These are phyloP conservation scores for Tuberolachnus salignus DNA, from an alignment of 2,888 invertebrate genomes.

Conservation along the genomic window DNA sequence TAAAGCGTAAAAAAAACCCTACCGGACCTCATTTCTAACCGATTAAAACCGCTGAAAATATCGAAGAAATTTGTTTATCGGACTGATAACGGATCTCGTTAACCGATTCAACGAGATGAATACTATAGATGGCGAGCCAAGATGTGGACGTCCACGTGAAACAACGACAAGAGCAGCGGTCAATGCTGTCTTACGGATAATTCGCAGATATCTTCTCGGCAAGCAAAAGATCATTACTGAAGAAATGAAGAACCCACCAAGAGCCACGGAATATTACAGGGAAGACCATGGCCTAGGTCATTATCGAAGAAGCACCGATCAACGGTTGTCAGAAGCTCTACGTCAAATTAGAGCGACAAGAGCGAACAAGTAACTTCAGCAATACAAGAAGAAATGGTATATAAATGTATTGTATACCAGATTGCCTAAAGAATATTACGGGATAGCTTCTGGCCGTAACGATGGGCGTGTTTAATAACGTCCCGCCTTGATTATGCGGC, in stretches of 20 bases:
- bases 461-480: too few species aligned
- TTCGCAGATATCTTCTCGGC: constrained; percentile 2
- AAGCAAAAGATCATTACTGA: neutral
- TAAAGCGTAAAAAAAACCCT: neutral
- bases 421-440: too few species aligned
- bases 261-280: constrained; percentile 13
- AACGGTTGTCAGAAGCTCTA: neutral
- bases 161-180: neutral
- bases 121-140: neutral
- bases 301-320: neutral
- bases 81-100: too few species aligned
- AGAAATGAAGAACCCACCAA: constrained; percentile 32
- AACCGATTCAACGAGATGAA: constrained; percentile 17
- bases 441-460: too few species aligned
- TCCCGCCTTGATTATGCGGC: too few species aligned
- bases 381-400: neutral
- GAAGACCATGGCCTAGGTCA: constrained; percentile 12
- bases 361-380: constrained; percentile 2
- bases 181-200: neutral
- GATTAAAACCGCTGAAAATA: neutral
- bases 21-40: neutral
- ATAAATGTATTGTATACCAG: too few species aligned
- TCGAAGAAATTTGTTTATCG: constrained; percentile 17
- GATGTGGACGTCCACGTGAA: neutral
- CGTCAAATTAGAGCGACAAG: neutral